Evolutionary conservation across 2,797 vertebrate genomes (phyloP).

Genomic region (Coluber constrictor): DNA sequence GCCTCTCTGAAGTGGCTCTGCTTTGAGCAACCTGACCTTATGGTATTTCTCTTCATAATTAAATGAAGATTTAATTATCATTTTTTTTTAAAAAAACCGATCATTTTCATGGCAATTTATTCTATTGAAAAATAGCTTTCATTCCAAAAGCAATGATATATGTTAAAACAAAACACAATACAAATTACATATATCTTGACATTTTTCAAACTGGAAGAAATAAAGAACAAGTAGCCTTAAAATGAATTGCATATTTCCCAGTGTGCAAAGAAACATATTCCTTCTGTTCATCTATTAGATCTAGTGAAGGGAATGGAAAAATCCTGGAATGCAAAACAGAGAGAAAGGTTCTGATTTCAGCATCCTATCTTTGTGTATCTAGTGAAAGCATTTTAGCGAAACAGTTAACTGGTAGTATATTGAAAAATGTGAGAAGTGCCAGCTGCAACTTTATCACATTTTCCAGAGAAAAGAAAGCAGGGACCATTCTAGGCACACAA

Average conservation of each 20-base stretch:
- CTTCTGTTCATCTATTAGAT: not conserved
- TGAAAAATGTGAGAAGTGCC: not conserved
- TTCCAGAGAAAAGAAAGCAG: not conserved
- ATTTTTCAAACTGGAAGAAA: not conserved
- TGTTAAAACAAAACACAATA: not conserved
- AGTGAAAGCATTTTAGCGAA: not conserved
- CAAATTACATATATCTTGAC: not conserved
- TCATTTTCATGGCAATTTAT: not conserved
- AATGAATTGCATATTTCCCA: not conserved
- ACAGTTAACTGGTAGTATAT: not conserved
- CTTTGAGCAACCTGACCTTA: not conserved
- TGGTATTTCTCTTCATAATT: not conserved
- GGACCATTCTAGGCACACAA: not conserved
- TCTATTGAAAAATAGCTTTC: not conserved
- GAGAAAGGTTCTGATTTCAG: not conserved
- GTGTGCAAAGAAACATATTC: not conserved
- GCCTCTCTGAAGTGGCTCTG: not conserved
- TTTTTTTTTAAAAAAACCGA: not conserved
- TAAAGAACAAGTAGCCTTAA: not conserved
- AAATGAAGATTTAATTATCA: not conserved
- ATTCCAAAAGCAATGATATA: not conserved
- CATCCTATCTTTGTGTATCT: not conserved
- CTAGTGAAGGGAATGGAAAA: not conserved
- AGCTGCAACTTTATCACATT: not conserved
- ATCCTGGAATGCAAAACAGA: not conserved